Conservation (phyloP, 2,888 invertebrate genomes). For the Mesorhabditis spiculigera region DNA sequence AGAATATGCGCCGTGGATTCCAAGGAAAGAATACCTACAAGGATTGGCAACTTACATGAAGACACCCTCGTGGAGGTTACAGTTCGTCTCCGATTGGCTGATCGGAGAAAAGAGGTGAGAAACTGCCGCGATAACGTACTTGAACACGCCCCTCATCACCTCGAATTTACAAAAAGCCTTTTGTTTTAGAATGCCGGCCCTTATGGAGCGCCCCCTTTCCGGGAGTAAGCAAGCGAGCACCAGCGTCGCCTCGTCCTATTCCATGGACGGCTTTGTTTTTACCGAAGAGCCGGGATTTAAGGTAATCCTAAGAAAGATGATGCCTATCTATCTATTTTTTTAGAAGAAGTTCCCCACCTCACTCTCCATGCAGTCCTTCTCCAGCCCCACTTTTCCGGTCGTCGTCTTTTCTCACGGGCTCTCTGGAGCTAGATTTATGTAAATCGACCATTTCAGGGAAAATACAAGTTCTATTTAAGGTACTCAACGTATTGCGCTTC, state of each 20-base stretch:
- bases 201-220: conserved; percentile 9
- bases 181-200: conserved; percentile 17
- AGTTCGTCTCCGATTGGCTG: conserved; percentile 47
- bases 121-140: neutral
- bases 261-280: conserved; percentile 1
- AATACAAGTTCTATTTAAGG: neutral
- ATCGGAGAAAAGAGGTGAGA: conserved; percentile 47
- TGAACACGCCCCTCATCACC: neutral
- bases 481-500: conserved; percentile 67
- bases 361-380: neutral
- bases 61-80: conserved; percentile 47
- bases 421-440: conserved; percentile 68
- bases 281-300: neutral
- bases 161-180: neutral
- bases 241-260: neutral
- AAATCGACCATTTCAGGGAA: neutral
- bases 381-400: conserved; percentile 61
- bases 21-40: conserved; percentile 65
- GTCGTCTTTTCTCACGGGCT: conserved; percentile 71
- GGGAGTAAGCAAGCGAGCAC: neutral
- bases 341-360: neutral
- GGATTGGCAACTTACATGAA: conserved; percentile 63
- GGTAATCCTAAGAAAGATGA: neutral
- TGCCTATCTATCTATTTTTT: neutral
- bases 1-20: conserved; percentile 66